phyloP scores from a whole-genome alignment of 2,797 vertebrate species.

The Periophthalmus magnuspinnatus region DNA sequence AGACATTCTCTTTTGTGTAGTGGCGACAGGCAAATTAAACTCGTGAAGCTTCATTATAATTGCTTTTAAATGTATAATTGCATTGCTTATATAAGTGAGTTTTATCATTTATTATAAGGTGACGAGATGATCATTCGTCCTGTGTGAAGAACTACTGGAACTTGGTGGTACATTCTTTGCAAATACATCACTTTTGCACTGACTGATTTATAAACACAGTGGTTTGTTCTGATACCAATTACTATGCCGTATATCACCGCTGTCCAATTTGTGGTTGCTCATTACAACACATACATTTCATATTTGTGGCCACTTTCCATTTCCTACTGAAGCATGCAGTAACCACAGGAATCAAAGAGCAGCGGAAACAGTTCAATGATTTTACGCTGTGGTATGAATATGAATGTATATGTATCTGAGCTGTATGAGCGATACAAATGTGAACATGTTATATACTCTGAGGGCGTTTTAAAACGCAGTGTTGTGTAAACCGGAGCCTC shows the following conservation, averaged over 20 bases:
- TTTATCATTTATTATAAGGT: background rate
- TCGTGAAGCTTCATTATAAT: too few species aligned
- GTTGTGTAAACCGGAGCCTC: slow-evolving; percentile 31
- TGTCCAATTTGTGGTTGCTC: background rate
- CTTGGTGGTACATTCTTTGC: background rate
- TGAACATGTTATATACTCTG: slow-evolving; percentile 24
- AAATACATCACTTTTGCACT: background rate
- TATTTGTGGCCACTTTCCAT: slow-evolving; percentile 1
- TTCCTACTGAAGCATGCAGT: background rate
- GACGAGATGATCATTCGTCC: background rate
- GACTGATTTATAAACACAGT: background rate
- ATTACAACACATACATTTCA: background rate
- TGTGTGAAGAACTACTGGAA: background rate
- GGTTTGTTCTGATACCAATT: background rate
- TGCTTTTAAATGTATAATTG: too few species aligned
- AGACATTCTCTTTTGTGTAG: too few species aligned
- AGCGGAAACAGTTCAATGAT: background rate
- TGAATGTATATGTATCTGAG: background rate
- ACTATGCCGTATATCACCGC: background rate
- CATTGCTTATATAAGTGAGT: background rate
- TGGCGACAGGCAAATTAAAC: too few species aligned
- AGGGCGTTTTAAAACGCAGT: slow-evolving; percentile 47
- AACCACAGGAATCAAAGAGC: background rate
- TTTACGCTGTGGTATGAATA: background rate
- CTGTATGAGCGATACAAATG: slow-evolving; percentile 14